Percentiles rank a stretch among this genome's conserved stretches.
Evolutionary conservation across 2,797 vertebrate species (phyloP).

Genomic region (Nannoperca australis): DNA sequence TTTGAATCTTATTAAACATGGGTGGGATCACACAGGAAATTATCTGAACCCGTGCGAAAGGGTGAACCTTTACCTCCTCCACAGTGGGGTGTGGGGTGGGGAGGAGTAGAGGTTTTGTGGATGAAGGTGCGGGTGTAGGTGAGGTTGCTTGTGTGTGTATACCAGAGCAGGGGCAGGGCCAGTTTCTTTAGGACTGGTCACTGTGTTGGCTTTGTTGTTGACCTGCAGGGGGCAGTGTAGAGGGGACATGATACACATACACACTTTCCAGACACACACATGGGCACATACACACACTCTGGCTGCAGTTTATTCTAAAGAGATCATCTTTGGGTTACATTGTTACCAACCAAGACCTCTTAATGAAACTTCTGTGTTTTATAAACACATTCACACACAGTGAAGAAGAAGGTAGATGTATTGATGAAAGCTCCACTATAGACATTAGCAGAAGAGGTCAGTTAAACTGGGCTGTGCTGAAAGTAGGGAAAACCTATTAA

Average conservation of each 20-base stretch:
- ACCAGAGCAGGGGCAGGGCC: slow-evolving; percentile 87
- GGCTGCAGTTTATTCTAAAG: slow-evolving; percentile 27
- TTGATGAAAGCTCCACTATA: neutral
- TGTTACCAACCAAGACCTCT: neutral
- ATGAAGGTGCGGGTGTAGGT: slow-evolving; percentile 59
- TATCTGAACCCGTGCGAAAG: slow-evolving; percentile 42
- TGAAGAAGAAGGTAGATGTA: neutral
- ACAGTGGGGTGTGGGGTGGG: slow-evolving; percentile 42
- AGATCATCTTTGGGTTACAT: slow-evolving; percentile 13
- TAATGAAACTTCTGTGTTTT: neutral
- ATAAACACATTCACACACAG: neutral
- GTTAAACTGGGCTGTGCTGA: neutral
- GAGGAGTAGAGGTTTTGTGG: slow-evolving; percentile 48
- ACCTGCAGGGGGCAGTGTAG: slow-evolving; percentile 84
- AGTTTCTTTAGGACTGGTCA: slow-evolving; percentile 89
- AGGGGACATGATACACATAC: slow-evolving; percentile 79
- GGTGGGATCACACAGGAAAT: slow-evolving; percentile 30
- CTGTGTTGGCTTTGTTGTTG: slow-evolving; percentile 90
- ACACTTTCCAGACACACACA: slow-evolving; percentile 39
- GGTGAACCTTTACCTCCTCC: slow-evolving; percentile 75
- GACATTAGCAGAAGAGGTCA: neutral
- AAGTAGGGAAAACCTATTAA: neutral
- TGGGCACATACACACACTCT: slow-evolving; percentile 13
- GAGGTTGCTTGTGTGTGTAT: slow-evolving; percentile 77
- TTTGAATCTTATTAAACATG: slow-evolving; percentile 12